Evolutionary conservation across 2,888 invertebrate species (phyloP), one percentile per base, ranked within the genome.

Genomic region (Stenodera caucasica): DNA sequence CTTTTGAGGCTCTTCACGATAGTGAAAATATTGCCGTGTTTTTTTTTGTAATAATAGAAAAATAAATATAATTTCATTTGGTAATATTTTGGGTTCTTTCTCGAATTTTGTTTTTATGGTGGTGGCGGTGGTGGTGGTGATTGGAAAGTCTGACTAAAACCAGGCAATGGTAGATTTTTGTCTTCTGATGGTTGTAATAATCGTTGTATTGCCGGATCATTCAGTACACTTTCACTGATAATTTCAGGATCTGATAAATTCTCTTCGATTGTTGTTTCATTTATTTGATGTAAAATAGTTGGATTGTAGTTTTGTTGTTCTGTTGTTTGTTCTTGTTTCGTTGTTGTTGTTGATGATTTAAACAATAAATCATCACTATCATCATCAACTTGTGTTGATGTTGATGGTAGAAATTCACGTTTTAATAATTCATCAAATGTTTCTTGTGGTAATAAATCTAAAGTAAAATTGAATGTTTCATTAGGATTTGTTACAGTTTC

Each of bases 81-180:
- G 57, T 57, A 55, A 52, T 32, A 11, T 23, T 58, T 23, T 23
- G 14, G 23, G 29, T 33, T 53, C 15, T 15, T 9, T 9, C 3
- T 21, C 9, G 3, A 3, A 21, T 52, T 53, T 53, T 30, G 12
- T 12, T 15, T 40, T 50, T 55, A 60, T 51, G 66, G 70, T 49
- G 68, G 72, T 32, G 71, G 69, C 29, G 71, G 69, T 33, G 69
- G 72, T 40, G 75, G 78, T 29, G 78, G 81, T 53, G 80, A 77
- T 67, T 82, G 82, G 71, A 83, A 83, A 37, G 81, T 82, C 71
- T 82, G 81, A 73, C 80, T 81, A 70, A 83, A 83, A 35, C 81
- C 80, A 33, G 83, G 82, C 65, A 83, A 70, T 49, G 81, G 81
- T 62, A 79, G 69, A 64, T 78, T 80, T 55, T 76, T 75, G 23